phyloP scores from a whole-genome alignment of 2,888 invertebrate genomes.

The Gymnosoma rotundatum region DNA sequence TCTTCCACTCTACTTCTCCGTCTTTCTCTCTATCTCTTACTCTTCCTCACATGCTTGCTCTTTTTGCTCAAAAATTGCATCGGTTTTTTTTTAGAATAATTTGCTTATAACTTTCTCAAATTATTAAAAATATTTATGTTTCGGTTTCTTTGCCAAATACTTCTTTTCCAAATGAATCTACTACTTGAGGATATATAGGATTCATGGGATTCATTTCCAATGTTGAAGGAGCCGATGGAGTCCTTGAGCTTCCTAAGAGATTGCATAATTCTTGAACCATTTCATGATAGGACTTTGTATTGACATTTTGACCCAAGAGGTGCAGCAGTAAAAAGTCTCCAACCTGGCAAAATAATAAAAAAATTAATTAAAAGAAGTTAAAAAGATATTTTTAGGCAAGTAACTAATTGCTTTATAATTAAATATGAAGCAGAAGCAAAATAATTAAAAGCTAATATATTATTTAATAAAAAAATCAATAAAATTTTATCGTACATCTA shows the following conservation, averaged over 20 bases:
- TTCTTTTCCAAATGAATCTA: constrained; percentile 89
- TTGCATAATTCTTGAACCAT: constrained; percentile 88
- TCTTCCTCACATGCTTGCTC: neutral
- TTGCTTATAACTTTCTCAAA: neutral
- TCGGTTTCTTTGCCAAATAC: constrained; percentile 92
- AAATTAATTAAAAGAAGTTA: neutral
- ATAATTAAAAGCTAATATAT: too few species aligned
- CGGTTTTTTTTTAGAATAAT: constrained; percentile 21
- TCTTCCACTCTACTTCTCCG: constrained; percentile 60
- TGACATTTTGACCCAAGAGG: constrained; percentile 93
- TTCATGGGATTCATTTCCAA: constrained; percentile 90
- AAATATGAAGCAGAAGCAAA: too few species aligned
- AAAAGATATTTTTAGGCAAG: neutral
- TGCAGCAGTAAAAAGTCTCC: constrained; percentile 93
- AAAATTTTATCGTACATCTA: constrained; percentile 85
- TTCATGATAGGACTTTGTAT: constrained; percentile 90
- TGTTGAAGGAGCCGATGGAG: constrained; percentile 93
- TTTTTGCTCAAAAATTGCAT: constrained; percentile 45
- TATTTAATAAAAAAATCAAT: neutral
- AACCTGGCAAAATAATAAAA: constrained; percentile 84
- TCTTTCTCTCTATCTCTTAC: constrained; percentile 40
- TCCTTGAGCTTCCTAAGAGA: constrained; percentile 85
- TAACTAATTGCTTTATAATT: too few species aligned
- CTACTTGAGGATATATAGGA: constrained; percentile 87
- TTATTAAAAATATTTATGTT: constrained; percentile 84